These are phyloP conservation scores for Actinostola sp. DNA, from an alignment of 92 coral and sea anemone species.

Conservation along the genomic window DNA sequence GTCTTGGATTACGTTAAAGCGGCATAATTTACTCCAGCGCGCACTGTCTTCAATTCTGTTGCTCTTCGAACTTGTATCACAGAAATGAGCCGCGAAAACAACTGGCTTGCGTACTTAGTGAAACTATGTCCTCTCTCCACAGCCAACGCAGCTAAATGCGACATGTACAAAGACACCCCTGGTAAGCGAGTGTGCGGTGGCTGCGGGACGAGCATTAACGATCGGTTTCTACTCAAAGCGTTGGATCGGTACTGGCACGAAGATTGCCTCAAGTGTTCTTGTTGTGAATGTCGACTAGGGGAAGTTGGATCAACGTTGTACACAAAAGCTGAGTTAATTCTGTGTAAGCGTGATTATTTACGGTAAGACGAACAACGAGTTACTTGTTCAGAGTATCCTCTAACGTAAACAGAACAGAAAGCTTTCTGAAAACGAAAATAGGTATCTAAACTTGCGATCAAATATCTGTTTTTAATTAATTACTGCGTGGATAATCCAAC, in stretches of 20 bases:
- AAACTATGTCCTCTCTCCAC: neutral
- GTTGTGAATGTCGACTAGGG: slow-evolving; percentile 98
- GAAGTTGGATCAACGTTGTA: slow-evolving; percentile 98
- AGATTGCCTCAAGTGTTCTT: slow-evolving; percentile 95
- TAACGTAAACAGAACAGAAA: slow-evolving; percentile 3
- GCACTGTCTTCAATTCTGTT: no score
- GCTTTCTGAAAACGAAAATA: neutral
- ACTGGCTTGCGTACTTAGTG: neutral
- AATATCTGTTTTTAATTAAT: slow-evolving; percentile 1
- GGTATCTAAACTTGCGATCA: neutral
- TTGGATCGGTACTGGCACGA: slow-evolving; percentile 98
- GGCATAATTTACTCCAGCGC: no score
- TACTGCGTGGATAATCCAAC: neutral
- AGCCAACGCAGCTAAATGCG: slow-evolving; percentile 68
- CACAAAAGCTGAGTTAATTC: slow-evolving; percentile 91
- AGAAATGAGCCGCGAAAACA: no score
- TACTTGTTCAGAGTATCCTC: neutral
- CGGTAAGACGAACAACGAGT: slow-evolving; percentile 45
- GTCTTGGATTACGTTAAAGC: no score
- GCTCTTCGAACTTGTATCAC: no score
- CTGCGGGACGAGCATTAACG: slow-evolving; percentile 78
- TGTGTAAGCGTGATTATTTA: slow-evolving; percentile 91
- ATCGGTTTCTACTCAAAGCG: slow-evolving; percentile 93
- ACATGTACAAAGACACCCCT: slow-evolving; percentile 69
- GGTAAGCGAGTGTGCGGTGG: slow-evolving; percentile 90